These are phyloP conservation scores for Pseudococcus longispinus DNA, from an alignment of 2,888 invertebrate genomes.

Conservation along the genomic window DNA sequence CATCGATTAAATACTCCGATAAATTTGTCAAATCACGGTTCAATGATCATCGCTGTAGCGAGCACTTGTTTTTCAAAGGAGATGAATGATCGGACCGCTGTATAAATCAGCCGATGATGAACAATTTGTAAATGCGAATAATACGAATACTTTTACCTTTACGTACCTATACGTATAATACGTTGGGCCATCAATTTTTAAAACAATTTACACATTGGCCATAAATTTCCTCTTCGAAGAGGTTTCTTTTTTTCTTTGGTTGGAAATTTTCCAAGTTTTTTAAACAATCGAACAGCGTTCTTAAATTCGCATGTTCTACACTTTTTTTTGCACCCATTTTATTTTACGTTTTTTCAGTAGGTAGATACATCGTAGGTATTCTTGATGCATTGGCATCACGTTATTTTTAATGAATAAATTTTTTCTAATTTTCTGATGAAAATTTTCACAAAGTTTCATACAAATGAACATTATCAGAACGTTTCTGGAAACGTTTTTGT, in stretches of 20 bases:
- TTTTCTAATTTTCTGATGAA: no score
- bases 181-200: neutral
- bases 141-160: neutral
- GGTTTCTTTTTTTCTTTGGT: neutral
- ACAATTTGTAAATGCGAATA: neutral
- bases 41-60: neutral
- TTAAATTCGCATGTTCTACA: neutral
- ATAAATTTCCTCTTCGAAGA: neutral
- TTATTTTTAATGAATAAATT: neutral
- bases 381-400: no score
- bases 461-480: no score
- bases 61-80: neutral
- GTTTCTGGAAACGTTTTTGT: no score
- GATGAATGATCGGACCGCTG: neutral
- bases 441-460: no score
- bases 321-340: neutral
- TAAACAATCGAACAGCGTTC: neutral
- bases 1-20: neutral
- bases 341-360: neutral
- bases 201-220: neutral
- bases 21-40: neutral
- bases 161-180: no score
- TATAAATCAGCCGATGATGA: neutral
- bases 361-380: neutral
- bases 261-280: conserved; percentile 11